A percentile compares a stretch with the other conserved stretches of the same genome.
phyloP scores from a whole-genome alignment of 2,888 invertebrate genomes.

The Acrobasis consociella region DNA sequence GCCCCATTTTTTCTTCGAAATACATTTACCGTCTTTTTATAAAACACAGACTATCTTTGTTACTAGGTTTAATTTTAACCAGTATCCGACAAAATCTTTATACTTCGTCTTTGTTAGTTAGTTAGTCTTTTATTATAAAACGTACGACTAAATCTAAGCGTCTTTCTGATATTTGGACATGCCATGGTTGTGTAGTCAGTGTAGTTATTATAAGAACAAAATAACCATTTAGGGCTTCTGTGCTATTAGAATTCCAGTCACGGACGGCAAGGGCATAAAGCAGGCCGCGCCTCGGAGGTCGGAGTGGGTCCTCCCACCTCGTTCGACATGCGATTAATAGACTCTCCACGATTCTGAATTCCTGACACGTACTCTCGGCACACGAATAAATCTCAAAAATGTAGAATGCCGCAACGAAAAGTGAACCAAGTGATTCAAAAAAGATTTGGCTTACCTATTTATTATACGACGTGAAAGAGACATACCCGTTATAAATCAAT shows the following conservation, averaged over 20 bases:
- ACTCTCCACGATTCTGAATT: slow-evolving; percentile 22
- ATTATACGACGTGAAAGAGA: too few species aligned
- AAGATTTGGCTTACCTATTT: background rate
- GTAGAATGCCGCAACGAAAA: background rate
- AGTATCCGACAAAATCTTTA: too few species aligned
- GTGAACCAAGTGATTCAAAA: background rate
- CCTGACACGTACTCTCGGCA: slow-evolving; percentile 24
- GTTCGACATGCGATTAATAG: slow-evolving; percentile 26
- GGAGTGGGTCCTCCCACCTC: slow-evolving; percentile 4
- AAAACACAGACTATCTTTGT: too few species aligned
- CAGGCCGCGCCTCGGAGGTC: slow-evolving; percentile 1
- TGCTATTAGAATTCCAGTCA: background rate
- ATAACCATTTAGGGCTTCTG: background rate
- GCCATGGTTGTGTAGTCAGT: background rate
- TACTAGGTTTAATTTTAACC: too few species aligned
- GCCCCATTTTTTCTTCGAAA: too few species aligned
- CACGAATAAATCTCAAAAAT: slow-evolving; percentile 23
- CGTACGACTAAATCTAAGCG: background rate
- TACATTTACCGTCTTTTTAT: too few species aligned
- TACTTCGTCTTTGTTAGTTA: too few species aligned
- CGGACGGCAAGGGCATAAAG: background rate
- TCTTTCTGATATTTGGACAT: background rate
- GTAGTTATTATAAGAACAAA: background rate
- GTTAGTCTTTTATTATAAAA: too few species aligned
- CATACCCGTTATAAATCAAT: too few species aligned